A percentile compares a stretch with the other conserved stretches of the same genome.
Evolutionary conservation across 2,113 vertebrate species (phyloP).

Genomic region (Cacatua alba): DNA sequence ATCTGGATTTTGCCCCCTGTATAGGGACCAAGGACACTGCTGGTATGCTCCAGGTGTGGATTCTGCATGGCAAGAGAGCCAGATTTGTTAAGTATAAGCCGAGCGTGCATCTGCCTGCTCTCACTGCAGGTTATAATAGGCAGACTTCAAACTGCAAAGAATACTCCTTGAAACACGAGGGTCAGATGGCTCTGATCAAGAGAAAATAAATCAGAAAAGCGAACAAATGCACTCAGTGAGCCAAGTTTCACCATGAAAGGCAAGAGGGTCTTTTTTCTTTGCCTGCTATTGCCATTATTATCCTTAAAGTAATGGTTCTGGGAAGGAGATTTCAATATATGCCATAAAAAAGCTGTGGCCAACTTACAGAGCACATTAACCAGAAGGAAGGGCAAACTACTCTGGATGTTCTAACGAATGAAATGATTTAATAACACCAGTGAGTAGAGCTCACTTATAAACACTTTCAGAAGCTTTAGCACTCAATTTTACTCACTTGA

Average conservation of each 20-base stretch:
- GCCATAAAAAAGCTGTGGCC: not conserved
- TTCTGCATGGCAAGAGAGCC: not conserved
- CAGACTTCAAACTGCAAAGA: constrained; percentile 28
- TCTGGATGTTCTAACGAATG: not conserved
- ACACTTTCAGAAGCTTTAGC: constrained; percentile 5
- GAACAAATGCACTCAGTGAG: not conserved
- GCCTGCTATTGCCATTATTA: not conserved
- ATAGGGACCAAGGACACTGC: not conserved
- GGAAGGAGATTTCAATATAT: not conserved
- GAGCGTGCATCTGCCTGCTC: not conserved
- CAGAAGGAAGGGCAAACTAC: not conserved
- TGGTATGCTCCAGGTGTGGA: not conserved
- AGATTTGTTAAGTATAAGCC: not conserved
- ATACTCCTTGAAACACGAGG: not conserved
- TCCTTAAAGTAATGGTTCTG: not conserved
- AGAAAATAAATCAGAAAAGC: constrained; percentile 14
- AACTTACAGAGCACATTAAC: not conserved
- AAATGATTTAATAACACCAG: constrained; percentile 16
- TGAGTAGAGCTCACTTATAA: not conserved
- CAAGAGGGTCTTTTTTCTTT: not conserved
- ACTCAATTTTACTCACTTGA: constrained; percentile 4
- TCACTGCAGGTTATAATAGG: not conserved
- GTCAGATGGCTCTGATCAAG: constrained; percentile 40
- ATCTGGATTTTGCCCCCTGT: not conserved
- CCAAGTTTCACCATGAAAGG: not conserved